Conservation (phyloP, 2,888 invertebrate species). For the Athalia circularis region DNA sequence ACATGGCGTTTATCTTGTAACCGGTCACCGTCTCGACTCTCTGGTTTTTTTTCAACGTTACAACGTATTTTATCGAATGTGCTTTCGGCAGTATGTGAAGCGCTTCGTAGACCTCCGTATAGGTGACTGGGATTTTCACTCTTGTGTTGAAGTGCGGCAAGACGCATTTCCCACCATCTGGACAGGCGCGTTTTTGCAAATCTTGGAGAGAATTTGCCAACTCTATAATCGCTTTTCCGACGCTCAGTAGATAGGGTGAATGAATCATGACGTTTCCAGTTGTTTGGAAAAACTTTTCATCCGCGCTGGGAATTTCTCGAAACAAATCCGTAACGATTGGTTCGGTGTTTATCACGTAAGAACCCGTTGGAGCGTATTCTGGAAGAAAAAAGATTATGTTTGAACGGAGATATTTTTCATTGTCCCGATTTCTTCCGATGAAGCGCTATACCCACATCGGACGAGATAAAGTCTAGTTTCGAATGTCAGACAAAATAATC, state of each 20-base stretch:
- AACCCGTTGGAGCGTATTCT: constrained; percentile 66
- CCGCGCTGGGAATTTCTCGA: constrained; percentile 54
- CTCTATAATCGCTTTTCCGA: constrained; percentile 67
- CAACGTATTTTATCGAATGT: constrained; percentile 59
- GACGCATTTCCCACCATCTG: constrained; percentile 53
- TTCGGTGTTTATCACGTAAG: constrained; percentile 65
- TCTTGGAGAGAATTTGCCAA: constrained; percentile 59
- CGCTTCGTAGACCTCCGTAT: constrained; percentile 63
- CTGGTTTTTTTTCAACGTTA: constrained; percentile 54
- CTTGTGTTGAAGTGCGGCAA: constrained; percentile 59
- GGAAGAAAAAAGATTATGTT: constrained; percentile 39
- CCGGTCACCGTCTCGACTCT: constrained; percentile 56
- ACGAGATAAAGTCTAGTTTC: constrained; percentile 13
- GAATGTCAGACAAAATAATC: neutral
- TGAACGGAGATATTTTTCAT: neutral
- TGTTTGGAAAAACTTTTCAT: constrained; percentile 55
- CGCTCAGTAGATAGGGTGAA: constrained; percentile 65
- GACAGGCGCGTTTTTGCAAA: constrained; percentile 58
- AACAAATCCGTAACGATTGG: constrained; percentile 56
- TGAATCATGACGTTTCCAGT: constrained; percentile 57
- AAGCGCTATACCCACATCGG: neutral
- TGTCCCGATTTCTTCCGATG: neutral
- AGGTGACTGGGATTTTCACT: constrained; percentile 56
- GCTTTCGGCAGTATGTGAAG: constrained; percentile 62
- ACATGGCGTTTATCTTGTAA: constrained; percentile 58